phyloP scores from a whole-genome alignment of 1,140 invertebrate genomes.

The Drosophila auraria region DNA sequence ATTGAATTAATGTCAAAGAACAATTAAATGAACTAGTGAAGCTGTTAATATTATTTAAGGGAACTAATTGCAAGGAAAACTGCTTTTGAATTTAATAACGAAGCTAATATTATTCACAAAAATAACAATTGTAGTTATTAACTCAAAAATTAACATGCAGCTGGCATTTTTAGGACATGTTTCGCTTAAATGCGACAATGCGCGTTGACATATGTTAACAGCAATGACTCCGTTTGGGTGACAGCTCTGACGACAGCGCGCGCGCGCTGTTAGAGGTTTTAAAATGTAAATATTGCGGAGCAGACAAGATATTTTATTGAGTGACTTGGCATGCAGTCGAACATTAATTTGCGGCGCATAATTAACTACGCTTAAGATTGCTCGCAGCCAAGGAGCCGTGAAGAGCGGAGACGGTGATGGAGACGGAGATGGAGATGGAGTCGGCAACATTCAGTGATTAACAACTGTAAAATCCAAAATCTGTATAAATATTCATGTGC shows the following conservation, averaged over 20 bases:
- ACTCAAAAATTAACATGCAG: no score
- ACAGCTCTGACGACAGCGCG: slow-evolving; percentile 7
- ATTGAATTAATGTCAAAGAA: no score
- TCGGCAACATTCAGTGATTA: slow-evolving; percentile 60
- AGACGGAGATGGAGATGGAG: slow-evolving; percentile 9
- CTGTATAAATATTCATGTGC: slow-evolving; percentile 41
- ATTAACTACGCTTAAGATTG: slow-evolving; percentile 80
- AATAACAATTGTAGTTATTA: not conserved
- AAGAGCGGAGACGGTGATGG: slow-evolving; percentile 40
- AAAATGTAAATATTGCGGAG: slow-evolving; percentile 4
- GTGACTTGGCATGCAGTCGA: slow-evolving; percentile 50
- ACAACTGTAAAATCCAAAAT: slow-evolving; percentile 74
- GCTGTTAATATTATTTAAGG: no score
- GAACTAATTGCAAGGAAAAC: no score
- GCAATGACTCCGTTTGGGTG: not conserved
- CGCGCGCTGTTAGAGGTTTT: slow-evolving; percentile 4
- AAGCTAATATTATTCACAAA: no score
- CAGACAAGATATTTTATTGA: slow-evolving; percentile 19
- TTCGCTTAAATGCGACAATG: not conserved
- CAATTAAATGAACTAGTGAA: no score
- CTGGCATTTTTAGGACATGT: not conserved
- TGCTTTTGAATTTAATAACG: no score
- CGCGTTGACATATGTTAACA: not conserved
- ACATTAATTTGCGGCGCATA: slow-evolving; percentile 66
- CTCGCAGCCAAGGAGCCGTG: slow-evolving; percentile 68